A percentile compares a stretch with the other conserved stretches of the same genome.
phyloP scores from a whole-genome alignment of 2,888 invertebrate species.

The Cheilosia vulpina region DNA sequence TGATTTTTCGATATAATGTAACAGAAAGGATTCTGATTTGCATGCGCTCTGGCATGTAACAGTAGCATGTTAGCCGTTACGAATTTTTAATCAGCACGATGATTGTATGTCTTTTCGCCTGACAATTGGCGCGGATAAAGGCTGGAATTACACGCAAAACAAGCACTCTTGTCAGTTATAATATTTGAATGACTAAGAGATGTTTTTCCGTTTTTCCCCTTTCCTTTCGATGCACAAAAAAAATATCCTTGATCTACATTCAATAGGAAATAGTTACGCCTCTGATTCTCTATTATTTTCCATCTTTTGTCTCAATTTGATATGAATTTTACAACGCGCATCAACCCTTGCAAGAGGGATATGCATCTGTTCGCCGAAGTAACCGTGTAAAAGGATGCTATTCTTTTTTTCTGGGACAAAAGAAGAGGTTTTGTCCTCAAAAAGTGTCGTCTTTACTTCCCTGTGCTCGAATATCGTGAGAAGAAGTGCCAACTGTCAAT shows the following conservation, averaged over 20 bases:
- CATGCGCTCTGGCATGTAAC: constrained; percentile 21
- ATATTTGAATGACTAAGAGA: background rate
- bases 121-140: constrained; percentile 19
- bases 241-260: constrained; percentile 47
- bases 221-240: background rate
- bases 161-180: constrained; percentile 22
- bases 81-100: constrained; percentile 58
- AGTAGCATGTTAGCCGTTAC: constrained; percentile 54
- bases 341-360: constrained; percentile 31
- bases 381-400: constrained; percentile 6
- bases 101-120: background rate
- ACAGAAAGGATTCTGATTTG: constrained; percentile 24
- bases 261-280: constrained; percentile 28
- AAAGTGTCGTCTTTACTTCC: constrained; percentile 31
- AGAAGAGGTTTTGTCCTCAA: constrained; percentile 38
- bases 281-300: constrained; percentile 19
- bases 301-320: constrained; percentile 10
- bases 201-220: background rate
- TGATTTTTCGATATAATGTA: constrained; percentile 60
- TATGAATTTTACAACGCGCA: constrained; percentile 39
- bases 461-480: constrained; percentile 37
- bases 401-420: constrained; percentile 41
- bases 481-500: constrained; percentile 42
- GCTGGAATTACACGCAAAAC: constrained; percentile 28
- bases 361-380: constrained; percentile 12